Conservation (phyloP, 2,113 vertebrate species). For the Nicator chloris region DNA sequence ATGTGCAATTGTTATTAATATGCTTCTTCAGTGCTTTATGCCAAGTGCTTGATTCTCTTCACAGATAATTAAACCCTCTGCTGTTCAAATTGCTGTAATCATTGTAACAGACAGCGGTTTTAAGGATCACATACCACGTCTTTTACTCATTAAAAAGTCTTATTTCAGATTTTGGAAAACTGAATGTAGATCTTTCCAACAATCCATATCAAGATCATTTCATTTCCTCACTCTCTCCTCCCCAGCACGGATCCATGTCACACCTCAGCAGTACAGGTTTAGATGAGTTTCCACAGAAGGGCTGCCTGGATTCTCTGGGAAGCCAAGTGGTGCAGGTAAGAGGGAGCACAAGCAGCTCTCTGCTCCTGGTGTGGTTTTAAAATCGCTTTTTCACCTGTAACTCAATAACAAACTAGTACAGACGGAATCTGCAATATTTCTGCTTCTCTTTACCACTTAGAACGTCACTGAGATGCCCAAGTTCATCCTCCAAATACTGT, state of each 20-base stretch:
- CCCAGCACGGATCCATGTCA: neutral
- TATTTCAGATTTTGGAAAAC: neutral
- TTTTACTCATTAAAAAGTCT: neutral
- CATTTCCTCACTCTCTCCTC: neutral
- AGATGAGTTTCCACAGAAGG: neutral
- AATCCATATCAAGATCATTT: neutral
- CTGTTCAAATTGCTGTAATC: neutral
- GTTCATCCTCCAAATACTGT: neutral
- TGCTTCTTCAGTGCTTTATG: neutral
- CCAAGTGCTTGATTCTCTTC: neutral
- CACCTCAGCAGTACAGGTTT: neutral
- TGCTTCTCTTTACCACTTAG: neutral
- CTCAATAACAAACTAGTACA: neutral
- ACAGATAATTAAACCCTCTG: neutral
- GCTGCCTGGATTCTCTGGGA: neutral
- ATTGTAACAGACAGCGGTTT: neutral
- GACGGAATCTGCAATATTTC: neutral
- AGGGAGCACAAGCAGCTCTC: neutral
- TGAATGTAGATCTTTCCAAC: neutral
- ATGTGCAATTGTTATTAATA: neutral
- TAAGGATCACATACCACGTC: neutral
- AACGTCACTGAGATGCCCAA: neutral
- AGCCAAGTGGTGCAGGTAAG: neutral
- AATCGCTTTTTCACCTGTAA: neutral
- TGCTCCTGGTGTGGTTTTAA: neutral